Evolutionary conservation across 1,140 invertebrate species (phyloP).

Genomic region (Sarcophaga peregrina): DNA sequence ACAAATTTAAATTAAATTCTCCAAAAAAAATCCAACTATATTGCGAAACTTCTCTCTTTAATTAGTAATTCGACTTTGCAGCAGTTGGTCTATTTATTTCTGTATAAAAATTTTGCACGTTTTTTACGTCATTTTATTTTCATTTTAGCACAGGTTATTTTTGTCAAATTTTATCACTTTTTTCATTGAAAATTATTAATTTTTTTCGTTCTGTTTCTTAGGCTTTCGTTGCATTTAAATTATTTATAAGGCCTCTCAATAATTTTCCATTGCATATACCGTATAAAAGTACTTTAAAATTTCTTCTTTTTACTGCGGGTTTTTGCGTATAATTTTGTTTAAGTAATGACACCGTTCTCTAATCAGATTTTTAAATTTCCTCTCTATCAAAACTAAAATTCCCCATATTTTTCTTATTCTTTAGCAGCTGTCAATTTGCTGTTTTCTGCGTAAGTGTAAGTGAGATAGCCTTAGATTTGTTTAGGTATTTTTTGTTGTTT

Average conservation of each 20-base stretch:
- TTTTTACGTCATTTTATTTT: constrained; percentile 16
- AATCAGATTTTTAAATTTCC: constrained; percentile 12
- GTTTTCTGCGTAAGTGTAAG: not conserved
- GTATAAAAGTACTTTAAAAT: not conserved
- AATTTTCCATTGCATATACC: not conserved
- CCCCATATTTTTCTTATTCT: not conserved
- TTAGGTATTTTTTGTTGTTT: constrained; percentile 6
- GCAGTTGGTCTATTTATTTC: not conserved
- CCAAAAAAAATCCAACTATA: no score
- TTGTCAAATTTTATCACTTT: not conserved
- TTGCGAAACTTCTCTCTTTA: no score
- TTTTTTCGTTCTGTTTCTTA: not conserved
- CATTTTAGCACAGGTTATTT: not conserved
- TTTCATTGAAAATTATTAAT: not conserved
- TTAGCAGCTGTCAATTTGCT: not conserved
- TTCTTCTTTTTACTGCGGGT: not conserved
- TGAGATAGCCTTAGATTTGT: not conserved
- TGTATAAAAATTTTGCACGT: not conserved
- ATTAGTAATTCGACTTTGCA: no score
- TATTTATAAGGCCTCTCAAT: not conserved
- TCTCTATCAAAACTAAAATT: not conserved
- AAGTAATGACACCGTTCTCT: not conserved
- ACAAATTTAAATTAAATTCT: no score
- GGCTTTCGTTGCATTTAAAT: not conserved
- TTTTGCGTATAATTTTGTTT: constrained; percentile 10